Percentiles rank a stretch among this genome's conserved stretches.
These are phyloP conservation scores for Lamproptera curius DNA, from an alignment of 2,888 invertebrate genomes.

Conservation along the genomic window DNA sequence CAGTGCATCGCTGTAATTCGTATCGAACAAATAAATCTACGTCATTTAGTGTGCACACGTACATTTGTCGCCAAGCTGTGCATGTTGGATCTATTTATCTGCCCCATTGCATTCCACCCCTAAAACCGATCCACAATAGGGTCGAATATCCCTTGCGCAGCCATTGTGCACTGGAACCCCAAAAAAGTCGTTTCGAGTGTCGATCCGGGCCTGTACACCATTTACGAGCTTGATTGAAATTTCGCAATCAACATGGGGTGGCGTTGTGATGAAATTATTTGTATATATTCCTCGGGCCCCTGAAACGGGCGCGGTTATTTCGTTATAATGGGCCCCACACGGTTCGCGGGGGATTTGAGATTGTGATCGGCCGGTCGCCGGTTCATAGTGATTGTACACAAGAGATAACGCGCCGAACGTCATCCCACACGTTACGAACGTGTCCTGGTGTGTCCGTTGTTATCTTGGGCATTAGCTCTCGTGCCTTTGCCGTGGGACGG, in stretches of 20 bases:
- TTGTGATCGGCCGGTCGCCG: constrained; percentile 71
- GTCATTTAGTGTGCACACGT: constrained; percentile 52
- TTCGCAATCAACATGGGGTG: constrained; percentile 75
- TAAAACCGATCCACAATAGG: constrained; percentile 34
- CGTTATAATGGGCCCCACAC: constrained; percentile 62
- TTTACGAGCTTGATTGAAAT: constrained; percentile 77
- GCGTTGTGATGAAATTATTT: constrained; percentile 72
- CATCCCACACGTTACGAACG: constrained; percentile 56
- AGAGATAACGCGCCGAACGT: constrained; percentile 60
- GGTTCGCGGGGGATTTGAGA: constrained; percentile 74
- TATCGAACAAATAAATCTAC: constrained; percentile 72
- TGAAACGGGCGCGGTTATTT: constrained; percentile 58
- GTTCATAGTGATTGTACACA: constrained; percentile 73
- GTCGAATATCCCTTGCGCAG: constrained; percentile 33
- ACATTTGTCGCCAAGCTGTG: constrained; percentile 53
- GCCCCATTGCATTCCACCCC: constrained; percentile 33
- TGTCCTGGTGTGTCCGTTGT: constrained; percentile 10
- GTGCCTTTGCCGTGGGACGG: constrained; percentile 10
- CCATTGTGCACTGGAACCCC: constrained; percentile 50
- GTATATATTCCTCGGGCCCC: constrained; percentile 70
- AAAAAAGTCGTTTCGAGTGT: constrained; percentile 71
- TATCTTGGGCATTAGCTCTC: constrained; percentile 15
- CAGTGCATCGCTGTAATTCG: constrained; percentile 58
- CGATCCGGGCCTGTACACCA: constrained; percentile 71
- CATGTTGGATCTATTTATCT: constrained; percentile 33